phyloP scores from a whole-genome alignment of 1,140 invertebrate species.

The Cecropterus lyciades region DNA sequence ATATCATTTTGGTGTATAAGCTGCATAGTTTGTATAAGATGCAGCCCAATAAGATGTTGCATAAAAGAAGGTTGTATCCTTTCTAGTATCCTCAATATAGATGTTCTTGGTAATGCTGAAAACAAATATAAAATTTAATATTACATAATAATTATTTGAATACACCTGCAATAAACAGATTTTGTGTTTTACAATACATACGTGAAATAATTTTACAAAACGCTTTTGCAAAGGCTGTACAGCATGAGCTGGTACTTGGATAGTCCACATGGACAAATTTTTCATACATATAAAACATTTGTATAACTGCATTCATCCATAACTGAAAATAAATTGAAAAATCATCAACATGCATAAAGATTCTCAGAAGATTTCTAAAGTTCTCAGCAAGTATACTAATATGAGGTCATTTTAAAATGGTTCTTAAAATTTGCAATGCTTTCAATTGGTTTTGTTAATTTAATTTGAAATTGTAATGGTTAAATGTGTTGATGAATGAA shows the following conservation, averaged over 20 bases:
- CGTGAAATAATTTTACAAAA: slow-evolving; percentile 69
- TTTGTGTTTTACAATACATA: slow-evolving; percentile 38
- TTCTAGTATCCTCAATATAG: slow-evolving; percentile 57
- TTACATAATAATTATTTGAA: no score
- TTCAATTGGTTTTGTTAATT: no score
- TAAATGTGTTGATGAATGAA: no score
- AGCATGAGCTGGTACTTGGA: slow-evolving; percentile 60
- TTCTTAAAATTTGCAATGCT: no score
- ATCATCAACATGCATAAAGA: not conserved
- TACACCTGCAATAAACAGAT: no score
- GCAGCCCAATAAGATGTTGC: slow-evolving; percentile 51
- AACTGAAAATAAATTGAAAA: slow-evolving; percentile 51
- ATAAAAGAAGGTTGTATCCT: slow-evolving; percentile 65
- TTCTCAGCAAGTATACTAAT: no score
- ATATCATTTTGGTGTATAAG: slow-evolving; percentile 48
- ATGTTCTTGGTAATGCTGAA: slow-evolving; percentile 59
- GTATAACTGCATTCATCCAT: slow-evolving; percentile 61
- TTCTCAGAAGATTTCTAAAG: no score
- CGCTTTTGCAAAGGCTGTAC: slow-evolving; percentile 54
- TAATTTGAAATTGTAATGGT: no score
- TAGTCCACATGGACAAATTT: slow-evolving; percentile 57
- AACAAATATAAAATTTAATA: slow-evolving; percentile 28
- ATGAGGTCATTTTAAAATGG: no score
- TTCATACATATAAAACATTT: slow-evolving; percentile 61
- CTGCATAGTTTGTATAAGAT: slow-evolving; percentile 49